Evolutionary conservation across 2,888 invertebrate species (phyloP), one percentile per base, ranked within the genome.

Genomic region (Pristionchus maxplancki): DNA sequence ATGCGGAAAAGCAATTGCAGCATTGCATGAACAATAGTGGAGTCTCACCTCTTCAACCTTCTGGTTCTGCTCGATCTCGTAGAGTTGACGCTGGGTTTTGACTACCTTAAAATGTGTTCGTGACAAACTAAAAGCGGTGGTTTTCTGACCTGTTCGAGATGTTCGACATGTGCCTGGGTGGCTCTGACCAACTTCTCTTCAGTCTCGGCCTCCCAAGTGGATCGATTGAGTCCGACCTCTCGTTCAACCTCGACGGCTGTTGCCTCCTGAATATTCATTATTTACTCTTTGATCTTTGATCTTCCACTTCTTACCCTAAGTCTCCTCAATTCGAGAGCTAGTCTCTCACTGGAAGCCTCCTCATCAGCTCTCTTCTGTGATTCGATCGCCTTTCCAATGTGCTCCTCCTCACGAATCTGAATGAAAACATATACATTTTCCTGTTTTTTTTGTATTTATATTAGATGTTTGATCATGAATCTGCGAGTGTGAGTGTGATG

Each of bases 141-240:
- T 91, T 9, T 95, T 94, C 78, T 44, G 0, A 87, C 86, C 88
- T 92, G 91, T 89, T 94, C 94, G 64, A 95, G 91, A 89, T 95
- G 95, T 94, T 98, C 97, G 84, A 96, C 96, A 95, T 98, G 97
- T 0, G 97, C 96, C 93, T 97, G 97, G 1, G 97, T 96, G 94
- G 98, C 98, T 87, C 97, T 96, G 94, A 97, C 97, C 89, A 99
- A 95, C 93, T 97, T 97, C 24, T 96, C 96, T 78, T 97, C 96
- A 89, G 98, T 95, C 90, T 97, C 97, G 83, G 96, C 89, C 84
- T 95, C 95, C 44, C 96, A 96, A 81, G 88, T 85, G n/a, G 89
- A 88, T n/a, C 92, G 89, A 17, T 86, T 90, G 24, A 88, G 87
- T 5, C 71, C 87, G 31, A 84, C 50, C 40, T 89, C 88, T 28